Evolutionary conservation across 2,888 invertebrate genomes (phyloP), one percentile per base, ranked within the genome.

Genomic region (Anaspis maculata): DNA sequence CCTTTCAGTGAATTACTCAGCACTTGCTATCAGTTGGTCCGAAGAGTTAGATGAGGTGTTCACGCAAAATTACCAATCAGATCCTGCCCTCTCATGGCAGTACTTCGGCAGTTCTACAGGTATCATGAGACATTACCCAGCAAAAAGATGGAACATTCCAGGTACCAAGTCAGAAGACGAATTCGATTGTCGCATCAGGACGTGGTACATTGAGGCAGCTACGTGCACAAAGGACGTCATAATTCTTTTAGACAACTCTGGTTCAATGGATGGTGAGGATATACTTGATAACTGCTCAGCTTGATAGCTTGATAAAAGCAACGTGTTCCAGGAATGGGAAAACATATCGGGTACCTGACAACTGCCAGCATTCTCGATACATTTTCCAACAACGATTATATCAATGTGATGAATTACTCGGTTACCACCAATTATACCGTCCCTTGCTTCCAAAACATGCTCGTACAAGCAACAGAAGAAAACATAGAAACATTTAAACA

Each of bases 121-220:
- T 9, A 84, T 97, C 53, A 73, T 98, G 51, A 71, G 98, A 4
- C 87, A 89, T 58, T 98, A 83, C 69, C 98, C 98, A 30, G 56
- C 53, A 12, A 51, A 52, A 45, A 46, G 39, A 23, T 56, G 56
- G 56, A 22, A 21, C 10, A 10, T 24, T n/a, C 69, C 69, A 15
- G 56, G 64, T 30, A 38, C 42, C n/a, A 62, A 68, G 25, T 49
- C 46, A 28, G 19, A 5, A 9, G 68, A 71, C 42, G 56, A 84
- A 2, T 97, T 90, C 64, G 97, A 98, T 63, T 95, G 92, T 54
- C 76, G 96, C 32, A 83, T 87, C 25, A 74, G 86, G 36, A 87
- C 89, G 24, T 96, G 95, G 95, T 98, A 92, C 62, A 92, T 97
- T 45, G 90, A 95, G 68, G 96, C 96, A 0, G 92, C 97, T 1